Percentiles rank a stretch among this genome's conserved stretches.
Conservation (phyloP, 2,113 vertebrate genomes). For the Brachyistius frenatus region DNA sequence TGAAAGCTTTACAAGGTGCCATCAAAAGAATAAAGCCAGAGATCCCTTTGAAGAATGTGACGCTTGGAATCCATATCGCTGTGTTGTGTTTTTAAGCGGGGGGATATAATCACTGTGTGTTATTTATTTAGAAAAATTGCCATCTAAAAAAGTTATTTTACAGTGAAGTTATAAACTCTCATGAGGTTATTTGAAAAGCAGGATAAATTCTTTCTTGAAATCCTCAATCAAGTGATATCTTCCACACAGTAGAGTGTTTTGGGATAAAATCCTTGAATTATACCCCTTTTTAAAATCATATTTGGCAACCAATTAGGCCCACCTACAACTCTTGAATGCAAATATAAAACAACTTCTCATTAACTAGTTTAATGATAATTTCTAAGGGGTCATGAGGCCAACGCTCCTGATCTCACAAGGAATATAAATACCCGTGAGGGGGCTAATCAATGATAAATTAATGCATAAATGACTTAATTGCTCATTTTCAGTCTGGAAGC, state of each 20-base stretch:
- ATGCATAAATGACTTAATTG: slow-evolving; percentile 55
- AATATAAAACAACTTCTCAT: slow-evolving; percentile 69
- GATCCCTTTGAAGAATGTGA: slow-evolving; percentile 37
- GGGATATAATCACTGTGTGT: slow-evolving; percentile 3
- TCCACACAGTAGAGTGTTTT: not conserved
- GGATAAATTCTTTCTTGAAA: slow-evolving; percentile 2
- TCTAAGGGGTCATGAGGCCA: slow-evolving; percentile 64
- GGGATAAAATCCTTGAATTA: slow-evolving; percentile 46
- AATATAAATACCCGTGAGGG: slow-evolving; percentile 71
- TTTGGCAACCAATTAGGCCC: slow-evolving; percentile 64
- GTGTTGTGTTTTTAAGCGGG: slow-evolving; percentile 11
- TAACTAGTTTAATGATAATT: slow-evolving; percentile 67
- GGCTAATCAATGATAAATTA: slow-evolving; percentile 60
- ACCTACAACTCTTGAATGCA: slow-evolving; percentile 62
- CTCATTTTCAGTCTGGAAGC: slow-evolving; percentile 36
- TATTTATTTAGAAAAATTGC: slow-evolving; percentile 6
- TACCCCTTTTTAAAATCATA: slow-evolving; percentile 29
- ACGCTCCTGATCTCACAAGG: slow-evolving; percentile 50
- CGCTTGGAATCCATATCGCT: slow-evolving; percentile 41
- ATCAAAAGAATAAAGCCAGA: slow-evolving; percentile 32
- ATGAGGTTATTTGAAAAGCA: not conserved
- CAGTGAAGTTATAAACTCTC: slow-evolving; percentile 12
- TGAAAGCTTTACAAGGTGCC: slow-evolving; percentile 28
- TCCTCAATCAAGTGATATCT: slow-evolving; percentile 4
- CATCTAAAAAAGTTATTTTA: not conserved